Base-by-base conservation (phyloP, 1,140 invertebrate species). In the Drosophila repleta region DNA sequence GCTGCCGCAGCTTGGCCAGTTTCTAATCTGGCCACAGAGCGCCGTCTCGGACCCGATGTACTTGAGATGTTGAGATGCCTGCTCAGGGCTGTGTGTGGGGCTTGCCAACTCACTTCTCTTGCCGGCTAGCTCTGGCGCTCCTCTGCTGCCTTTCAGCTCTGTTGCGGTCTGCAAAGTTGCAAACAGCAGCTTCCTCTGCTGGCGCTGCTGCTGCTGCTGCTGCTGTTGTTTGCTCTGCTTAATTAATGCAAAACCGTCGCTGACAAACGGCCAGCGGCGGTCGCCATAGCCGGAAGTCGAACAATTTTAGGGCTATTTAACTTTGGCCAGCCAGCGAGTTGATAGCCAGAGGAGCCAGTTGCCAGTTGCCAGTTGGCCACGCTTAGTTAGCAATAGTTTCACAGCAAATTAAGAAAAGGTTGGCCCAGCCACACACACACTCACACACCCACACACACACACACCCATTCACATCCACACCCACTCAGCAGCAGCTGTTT, bases 341-440 rank as follows among this genome's bases (percentile, higher is more conserved):
- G 51, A 69, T 69, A 39, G 72, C 66, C 65, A 49, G 61, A 32
- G 61, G 39, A 43, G 39, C n/a, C 21, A 46, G 37, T 39, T 66
- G 45, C 66, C 66, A 56, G 43, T 64, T 52, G 46, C 49, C 32
- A 48, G 39, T 35, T 69, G 10, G 39, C 64, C 68, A 74, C 63
- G 76, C 69, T 74, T 72, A 77, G 85, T 79, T 90, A 74, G 79
- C 85, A 89, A 90, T 90, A 89, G 85, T 89, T 89, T 90, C 74
- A 89, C 85, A 90, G 84, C 77, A 89, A 90, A 89, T 90, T 89
- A 88, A 88, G 83, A 88, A 88, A 88, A 88, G 83, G 83, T 88
- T 88, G 83, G 69, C 83, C 83, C 55, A 65, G 26, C 55, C 43
- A 52, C 51, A 20, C 53, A 48, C 32, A 49, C 51, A 29, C n/a